phyloP scores from a whole-genome alignment of 2,113 vertebrate genomes.

The Stegastes partitus region DNA sequence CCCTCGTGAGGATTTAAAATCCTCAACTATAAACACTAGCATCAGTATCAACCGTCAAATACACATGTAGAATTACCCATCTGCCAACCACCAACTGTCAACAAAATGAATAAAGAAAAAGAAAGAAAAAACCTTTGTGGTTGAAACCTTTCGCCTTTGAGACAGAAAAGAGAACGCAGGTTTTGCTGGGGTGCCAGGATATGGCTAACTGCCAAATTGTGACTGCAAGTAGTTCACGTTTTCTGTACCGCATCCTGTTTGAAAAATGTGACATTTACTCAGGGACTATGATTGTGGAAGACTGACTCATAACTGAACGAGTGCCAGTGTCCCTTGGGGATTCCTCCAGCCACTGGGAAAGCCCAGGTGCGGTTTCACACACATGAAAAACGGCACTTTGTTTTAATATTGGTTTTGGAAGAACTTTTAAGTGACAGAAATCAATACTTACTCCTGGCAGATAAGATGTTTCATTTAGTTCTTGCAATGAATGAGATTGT shows the following conservation, averaged over 20 bases:
- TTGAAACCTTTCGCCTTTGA: not conserved
- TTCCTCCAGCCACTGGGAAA: slow-evolving; percentile 3
- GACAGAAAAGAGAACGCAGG: not conserved
- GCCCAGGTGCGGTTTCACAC: not conserved
- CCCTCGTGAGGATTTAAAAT: too few relatives aligned
- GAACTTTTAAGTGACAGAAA: too few relatives aligned
- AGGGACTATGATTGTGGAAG: not conserved
- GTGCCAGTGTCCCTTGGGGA: not conserved
- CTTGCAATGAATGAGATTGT: too few relatives aligned
- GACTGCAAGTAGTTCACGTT: not conserved
- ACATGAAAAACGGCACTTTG: too few relatives aligned
- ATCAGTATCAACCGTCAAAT: too few relatives aligned
- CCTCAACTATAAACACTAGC: too few relatives aligned
- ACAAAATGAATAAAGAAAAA: not conserved
- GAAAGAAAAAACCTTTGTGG: not conserved
- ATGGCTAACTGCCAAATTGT: not conserved
- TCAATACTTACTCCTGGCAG: too few relatives aligned
- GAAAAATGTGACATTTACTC: slow-evolving; percentile 16
- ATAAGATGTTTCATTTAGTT: too few relatives aligned
- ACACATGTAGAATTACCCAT: not conserved
- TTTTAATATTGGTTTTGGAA: not conserved
- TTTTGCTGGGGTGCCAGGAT: rapidly evolving
- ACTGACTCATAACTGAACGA: slow-evolving; percentile 16
- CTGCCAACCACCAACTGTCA: not conserved
- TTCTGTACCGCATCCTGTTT: not conserved